Conservation (phyloP, 1,140 invertebrate genomes). For the Cherax destructor region DNA sequence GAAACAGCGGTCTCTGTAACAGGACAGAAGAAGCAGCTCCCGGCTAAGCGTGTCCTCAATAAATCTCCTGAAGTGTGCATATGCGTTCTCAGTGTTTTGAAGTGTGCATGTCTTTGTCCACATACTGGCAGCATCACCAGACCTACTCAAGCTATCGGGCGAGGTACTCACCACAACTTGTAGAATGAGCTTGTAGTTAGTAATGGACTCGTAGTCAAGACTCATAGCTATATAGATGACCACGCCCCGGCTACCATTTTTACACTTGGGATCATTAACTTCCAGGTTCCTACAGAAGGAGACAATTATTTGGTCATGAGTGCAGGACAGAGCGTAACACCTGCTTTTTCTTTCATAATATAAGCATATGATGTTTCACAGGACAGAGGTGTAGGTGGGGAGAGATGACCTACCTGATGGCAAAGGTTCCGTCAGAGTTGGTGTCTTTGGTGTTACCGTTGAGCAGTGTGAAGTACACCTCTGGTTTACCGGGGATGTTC, state of each 20-base stretch:
- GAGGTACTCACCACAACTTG: background rate
- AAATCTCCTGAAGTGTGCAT: too few relatives aligned
- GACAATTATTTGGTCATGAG: too few relatives aligned
- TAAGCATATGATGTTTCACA: too few relatives aligned
- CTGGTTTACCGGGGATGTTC: constrained; percentile 25
- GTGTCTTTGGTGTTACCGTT: constrained; percentile 51
- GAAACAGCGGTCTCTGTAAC: too few relatives aligned
- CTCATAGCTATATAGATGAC: constrained; percentile 42
- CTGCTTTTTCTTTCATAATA: too few relatives aligned
- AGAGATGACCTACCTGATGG: constrained; percentile 25
- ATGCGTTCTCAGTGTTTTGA: too few relatives aligned
- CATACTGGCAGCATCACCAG: too few relatives aligned
- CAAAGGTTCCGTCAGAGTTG: constrained; percentile 56
- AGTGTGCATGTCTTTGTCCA: too few relatives aligned
- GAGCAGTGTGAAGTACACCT: constrained; percentile 55
- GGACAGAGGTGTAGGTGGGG: background rate
- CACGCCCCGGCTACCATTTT: constrained; percentile 10
- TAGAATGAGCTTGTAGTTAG: constrained; percentile 25
- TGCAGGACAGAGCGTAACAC: too few relatives aligned
- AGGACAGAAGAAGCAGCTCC: too few relatives aligned
- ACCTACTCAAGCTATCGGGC: too few relatives aligned
- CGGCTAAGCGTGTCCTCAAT: too few relatives aligned
- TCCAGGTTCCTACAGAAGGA: constrained; percentile 4
- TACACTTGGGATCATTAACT: background rate
- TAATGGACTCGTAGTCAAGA: constrained; percentile 50